A percentile compares a stretch with the other conserved stretches of the same genome.
Evolutionary conservation across 1,140 invertebrate genomes (phyloP).

Genomic region (honey bee (Apis mellifera)): Amel_HAv3.1 CM009945.2:6727001-6727500

Average conservation of each 20-base stretch:
- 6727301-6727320: conserved; percentile 73
- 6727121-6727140: conserved; percentile 22
- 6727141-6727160: conserved; percentile 60
- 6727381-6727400: conserved; percentile 78
- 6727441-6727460: background rate
- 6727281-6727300: conserved; percentile 71
- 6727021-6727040: too few relatives aligned
- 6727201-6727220: background rate
- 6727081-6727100: conserved; percentile 16
- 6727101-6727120: conserved; percentile 44
- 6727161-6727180: conserved; percentile 16
- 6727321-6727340: conserved; percentile 79
- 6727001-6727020: too few relatives aligned
- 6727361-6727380: conserved; percentile 69
- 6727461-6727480: too few relatives aligned
- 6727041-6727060: background rate
- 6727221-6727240: background rate
- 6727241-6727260: background rate
- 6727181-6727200: background rate
- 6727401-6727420: conserved; percentile 51
- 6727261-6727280: conserved; percentile 56
- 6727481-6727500: conserved; percentile 37
- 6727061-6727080: background rate
- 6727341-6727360: conserved; percentile 64
- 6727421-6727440: background rate